phyloP scores from a whole-genome alignment of 2,888 invertebrate species.

The Andrena marginata region DNA sequence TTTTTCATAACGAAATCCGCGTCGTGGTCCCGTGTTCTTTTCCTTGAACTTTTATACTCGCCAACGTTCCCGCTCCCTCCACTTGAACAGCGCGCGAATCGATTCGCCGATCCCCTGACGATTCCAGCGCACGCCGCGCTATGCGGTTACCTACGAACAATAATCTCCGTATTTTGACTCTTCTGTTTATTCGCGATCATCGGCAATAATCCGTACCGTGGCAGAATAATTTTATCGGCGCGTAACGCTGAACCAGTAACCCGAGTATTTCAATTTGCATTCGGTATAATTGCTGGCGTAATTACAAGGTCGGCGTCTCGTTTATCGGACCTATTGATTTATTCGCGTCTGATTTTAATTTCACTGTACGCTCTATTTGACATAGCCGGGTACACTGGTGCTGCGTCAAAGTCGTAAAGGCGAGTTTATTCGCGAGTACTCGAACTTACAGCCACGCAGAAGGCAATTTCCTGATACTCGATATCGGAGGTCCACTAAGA shows the following conservation, averaged over 20 bases:
- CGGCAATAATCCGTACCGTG: neutral
- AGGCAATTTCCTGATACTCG: constrained; percentile 60
- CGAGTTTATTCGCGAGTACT: neutral
- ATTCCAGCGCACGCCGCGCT: neutral
- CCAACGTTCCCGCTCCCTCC: neutral
- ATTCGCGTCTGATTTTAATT: constrained; percentile 15
- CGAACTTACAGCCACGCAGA: neutral
- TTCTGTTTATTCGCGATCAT: neutral
- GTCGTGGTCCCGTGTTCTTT: neutral
- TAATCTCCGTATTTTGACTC: neutral
- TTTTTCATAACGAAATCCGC: neutral
- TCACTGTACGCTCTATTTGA: neutral
- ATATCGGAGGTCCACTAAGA: constrained; percentile 45
- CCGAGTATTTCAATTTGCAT: constrained; percentile 32
- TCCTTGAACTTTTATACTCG: neutral
- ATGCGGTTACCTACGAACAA: neutral
- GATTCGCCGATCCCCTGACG: neutral
- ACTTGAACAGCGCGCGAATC: neutral
- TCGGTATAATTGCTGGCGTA: constrained; percentile 35
- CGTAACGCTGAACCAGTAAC: constrained; percentile 19
- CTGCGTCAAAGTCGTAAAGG: neutral
- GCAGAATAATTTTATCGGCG: constrained; percentile 32
- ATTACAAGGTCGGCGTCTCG: constrained; percentile 25
- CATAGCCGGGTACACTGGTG: neutral
- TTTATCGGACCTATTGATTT: constrained; percentile 35